Conservation (phyloP, 2,113 vertebrate species). For the Triplophysa rosa region DNA sequence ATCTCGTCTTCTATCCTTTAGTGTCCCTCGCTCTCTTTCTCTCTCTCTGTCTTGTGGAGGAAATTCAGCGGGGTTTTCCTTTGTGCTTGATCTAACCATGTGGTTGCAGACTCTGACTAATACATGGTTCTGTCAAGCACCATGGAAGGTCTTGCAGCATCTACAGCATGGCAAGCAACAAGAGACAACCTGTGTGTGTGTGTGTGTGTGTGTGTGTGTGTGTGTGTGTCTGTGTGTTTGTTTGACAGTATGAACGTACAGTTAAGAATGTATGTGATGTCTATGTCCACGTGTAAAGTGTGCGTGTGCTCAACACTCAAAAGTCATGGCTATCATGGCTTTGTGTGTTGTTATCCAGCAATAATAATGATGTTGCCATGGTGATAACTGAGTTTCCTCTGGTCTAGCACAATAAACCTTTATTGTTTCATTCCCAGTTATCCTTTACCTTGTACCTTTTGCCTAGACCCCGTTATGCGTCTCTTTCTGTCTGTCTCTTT, state of each 20-base stretch:
- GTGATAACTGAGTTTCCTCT: conserved; percentile 49
- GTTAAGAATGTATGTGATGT: not conserved
- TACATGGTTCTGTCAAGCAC: conserved; percentile 99
- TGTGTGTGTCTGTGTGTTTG: conserved; percentile 7
- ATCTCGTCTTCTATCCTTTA: conserved; percentile 58
- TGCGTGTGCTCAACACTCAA: not conserved
- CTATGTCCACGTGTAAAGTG: not conserved
- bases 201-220: conserved; percentile 29
- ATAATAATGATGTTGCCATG: conserved; percentile 50
- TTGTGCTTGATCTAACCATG: conserved; percentile 99
- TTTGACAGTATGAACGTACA: not conserved
- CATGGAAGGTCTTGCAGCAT: conserved; percentile 99
- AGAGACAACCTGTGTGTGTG: conserved; percentile 63
- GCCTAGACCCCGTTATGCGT: not conserved
- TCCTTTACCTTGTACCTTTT: conserved; percentile 21
- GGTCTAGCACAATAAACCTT: conserved; percentile 26
- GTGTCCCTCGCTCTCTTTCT: not conserved
- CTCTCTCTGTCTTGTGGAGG: conserved; percentile 86
- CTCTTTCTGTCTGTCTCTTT: not conserved
- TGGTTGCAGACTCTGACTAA: conserved; percentile 98
- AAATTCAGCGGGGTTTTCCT: conserved; percentile 99
- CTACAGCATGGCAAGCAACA: conserved; percentile 93
- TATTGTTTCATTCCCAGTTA: conserved; percentile 6
- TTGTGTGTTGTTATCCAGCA: conserved; percentile 41
- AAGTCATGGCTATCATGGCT: conserved; percentile 24